Conservation (phyloP, 2,888 invertebrate species). For the Callosobruchus maculatus region DNA sequence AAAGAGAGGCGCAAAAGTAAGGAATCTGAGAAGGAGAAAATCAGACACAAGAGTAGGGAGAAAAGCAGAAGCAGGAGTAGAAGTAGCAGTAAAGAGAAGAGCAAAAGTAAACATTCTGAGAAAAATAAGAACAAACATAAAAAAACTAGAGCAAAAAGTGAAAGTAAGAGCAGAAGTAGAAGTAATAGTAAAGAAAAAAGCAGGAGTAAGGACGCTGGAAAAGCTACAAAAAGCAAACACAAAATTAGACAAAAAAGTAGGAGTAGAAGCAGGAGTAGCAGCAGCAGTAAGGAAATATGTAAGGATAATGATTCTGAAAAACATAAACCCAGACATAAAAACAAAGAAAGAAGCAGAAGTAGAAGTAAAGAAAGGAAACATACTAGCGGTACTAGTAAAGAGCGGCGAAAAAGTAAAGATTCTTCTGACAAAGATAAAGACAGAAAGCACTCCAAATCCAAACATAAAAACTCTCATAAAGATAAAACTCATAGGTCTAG, state of each 20-base stretch:
- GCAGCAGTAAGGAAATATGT: constrained; percentile 4
- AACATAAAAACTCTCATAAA: constrained; percentile 26
- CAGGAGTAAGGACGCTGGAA: constrained; percentile 10
- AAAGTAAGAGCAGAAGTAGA: constrained; percentile 32
- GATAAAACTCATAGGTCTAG: constrained; percentile 20
- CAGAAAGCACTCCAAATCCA: constrained; percentile 14
- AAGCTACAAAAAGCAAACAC: constrained; percentile 15
- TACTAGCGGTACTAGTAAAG: constrained; percentile 1
- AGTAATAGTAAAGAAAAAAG: constrained; percentile 18
- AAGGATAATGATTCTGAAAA: constrained; percentile 8
- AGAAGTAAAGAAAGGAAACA: constrained; percentile 5
- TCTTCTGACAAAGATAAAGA: background rate
- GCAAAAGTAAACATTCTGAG: background rate
- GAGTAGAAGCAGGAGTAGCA: constrained; percentile 19
- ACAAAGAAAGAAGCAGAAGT: constrained; percentile 16
- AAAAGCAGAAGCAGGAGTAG: constrained; percentile 5
- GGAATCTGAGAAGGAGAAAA: constrained; percentile 11
- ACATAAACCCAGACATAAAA: constrained; percentile 28
- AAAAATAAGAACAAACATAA: constrained; percentile 18
- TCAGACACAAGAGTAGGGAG: constrained; percentile 8
- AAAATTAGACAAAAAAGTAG: constrained; percentile 7
- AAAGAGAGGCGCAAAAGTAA: constrained; percentile 15
- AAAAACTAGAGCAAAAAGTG: constrained; percentile 28
- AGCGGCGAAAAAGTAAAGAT: constrained; percentile 3
- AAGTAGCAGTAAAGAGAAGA: constrained; percentile 6